phyloP scores from a whole-genome alignment of 1,140 invertebrate genomes.

The Riptortus pedestris region DNA sequence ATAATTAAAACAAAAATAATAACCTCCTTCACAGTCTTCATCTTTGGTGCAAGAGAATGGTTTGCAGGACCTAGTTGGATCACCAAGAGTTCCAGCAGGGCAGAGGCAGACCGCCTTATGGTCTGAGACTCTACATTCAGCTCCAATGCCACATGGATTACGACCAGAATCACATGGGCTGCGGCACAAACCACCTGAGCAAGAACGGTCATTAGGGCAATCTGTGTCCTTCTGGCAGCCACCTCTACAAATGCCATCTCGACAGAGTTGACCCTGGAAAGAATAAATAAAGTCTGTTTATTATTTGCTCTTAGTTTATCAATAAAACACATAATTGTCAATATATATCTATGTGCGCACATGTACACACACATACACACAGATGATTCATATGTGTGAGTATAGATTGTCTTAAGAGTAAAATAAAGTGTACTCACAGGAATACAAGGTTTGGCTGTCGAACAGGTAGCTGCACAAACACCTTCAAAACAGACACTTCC shows the following conservation, averaged over 20 bases:
- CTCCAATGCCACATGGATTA: conserved; percentile 58
- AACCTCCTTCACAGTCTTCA: conserved; percentile 54
- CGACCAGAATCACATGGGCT: conserved; percentile 57
- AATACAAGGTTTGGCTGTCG: not conserved
- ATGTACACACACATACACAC: too few relatives aligned
- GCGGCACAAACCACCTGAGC: conserved; percentile 61
- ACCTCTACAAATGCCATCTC: conserved; percentile 49
- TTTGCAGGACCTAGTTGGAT: conserved; percentile 32
- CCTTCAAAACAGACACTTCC: conserved; percentile 55
- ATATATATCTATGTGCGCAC: too few relatives aligned
- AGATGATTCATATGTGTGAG: too few relatives aligned
- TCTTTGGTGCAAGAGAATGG: conserved; percentile 63
- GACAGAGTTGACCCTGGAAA: conserved; percentile 50
- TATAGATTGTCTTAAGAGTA: too few relatives aligned
- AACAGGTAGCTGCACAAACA: conserved; percentile 53
- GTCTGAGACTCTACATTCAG: conserved; percentile 59
- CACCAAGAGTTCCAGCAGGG: conserved; percentile 60
- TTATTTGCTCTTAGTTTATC: too few relatives aligned
- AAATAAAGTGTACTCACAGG: not conserved
- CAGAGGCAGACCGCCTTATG: conserved; percentile 74
- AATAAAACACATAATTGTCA: too few relatives aligned
- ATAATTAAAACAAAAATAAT: too few relatives aligned
- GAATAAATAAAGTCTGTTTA: not conserved
- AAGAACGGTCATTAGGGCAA: conserved; percentile 63
- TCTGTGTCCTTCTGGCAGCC: conserved; percentile 72